Evolutionary conservation across 2,113 vertebrate genomes (phyloP), one percentile per base, ranked within the genome.

Genomic region (Paraplagusia blochii): DNA sequence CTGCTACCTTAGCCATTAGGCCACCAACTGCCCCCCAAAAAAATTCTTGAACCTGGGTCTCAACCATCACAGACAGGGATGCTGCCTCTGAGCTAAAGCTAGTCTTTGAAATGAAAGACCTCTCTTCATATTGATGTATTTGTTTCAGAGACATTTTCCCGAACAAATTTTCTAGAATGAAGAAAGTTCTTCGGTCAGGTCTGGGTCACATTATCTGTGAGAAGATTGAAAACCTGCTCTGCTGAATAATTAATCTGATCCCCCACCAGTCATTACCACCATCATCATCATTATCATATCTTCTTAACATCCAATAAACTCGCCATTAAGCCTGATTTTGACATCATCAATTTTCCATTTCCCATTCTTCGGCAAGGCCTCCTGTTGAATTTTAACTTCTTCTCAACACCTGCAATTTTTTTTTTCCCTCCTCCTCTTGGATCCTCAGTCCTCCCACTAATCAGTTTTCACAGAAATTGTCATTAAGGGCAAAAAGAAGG

Each of bases 401-500:
- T 71, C 39, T 66, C 35, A 72, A 75, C 85, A 85, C 72, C 83
- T 85, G 80, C 71, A 39, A n/a, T n/a, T n/a, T 29, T 29, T 29
- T 13, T 12, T 36, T 38, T 33, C 38, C 51, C 44, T n/a, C 38
- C 48, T 50, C 38, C 53, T 17, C 15, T 2, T n/a, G 51, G 57
- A 55, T 33, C 49, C 59, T 63, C 53, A 40, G 42, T 48, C 40
- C 12, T 34, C 53, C 34, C 53, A 44, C 79, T 87, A 77, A 87
- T 87, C 81, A 76, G 58, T 74, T 82, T 29, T 78, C 67, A 62
- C 66, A 73, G 76, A 81, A 69, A 49, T 63, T 76, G 77, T 81
- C 81, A 81, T 82, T 77, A 82, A 82, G 84, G 74, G 56, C 11
- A 43, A 63, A 66, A 68, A 57, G 53, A 46, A 68, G 76, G 77